A percentile compares a stretch with the other conserved stretches of the same genome.
Evolutionary conservation across 1,140 invertebrate genomes (phyloP).

Genomic region (Lasioglossum albipes): DNA sequence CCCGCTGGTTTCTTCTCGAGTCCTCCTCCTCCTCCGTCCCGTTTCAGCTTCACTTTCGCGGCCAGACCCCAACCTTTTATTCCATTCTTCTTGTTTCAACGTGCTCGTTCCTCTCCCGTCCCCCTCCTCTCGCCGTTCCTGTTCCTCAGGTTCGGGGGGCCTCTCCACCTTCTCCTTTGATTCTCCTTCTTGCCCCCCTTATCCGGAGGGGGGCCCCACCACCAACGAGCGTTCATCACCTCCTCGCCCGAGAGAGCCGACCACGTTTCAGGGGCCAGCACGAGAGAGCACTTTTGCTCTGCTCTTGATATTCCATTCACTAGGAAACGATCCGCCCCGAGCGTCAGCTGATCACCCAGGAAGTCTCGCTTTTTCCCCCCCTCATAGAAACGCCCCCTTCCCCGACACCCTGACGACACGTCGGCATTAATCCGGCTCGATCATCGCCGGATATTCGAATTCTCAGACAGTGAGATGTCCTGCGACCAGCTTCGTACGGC

Average conservation of each 20-base stretch:
- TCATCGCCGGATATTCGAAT: slow-evolving; percentile 50
- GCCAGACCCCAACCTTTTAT: slow-evolving; percentile 67
- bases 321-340: slow-evolving; percentile 55
- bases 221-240: slow-evolving; percentile 14
- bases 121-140: not conserved
- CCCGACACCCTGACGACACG: slow-evolving; percentile 29
- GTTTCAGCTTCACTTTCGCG: slow-evolving; percentile 60
- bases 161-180: slow-evolving; percentile 13
- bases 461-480: slow-evolving; percentile 47
- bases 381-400: slow-evolving; percentile 38
- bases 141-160: too few species aligned
- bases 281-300: slow-evolving; percentile 10
- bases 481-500: slow-evolving; percentile 1
- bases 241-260: slow-evolving; percentile 5
- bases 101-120: slow-evolving; percentile 51
- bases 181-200: slow-evolving; percentile 33
- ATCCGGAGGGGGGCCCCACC: not conserved
- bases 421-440: slow-evolving; percentile 40
- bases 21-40: slow-evolving; percentile 70
- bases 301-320: slow-evolving; percentile 62
- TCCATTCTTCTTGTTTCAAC: slow-evolving; percentile 68
- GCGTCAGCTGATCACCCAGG: slow-evolving; percentile 61
- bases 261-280: slow-evolving; percentile 34
- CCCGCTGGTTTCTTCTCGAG: slow-evolving; percentile 71
- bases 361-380: slow-evolving; percentile 47